Conservation (phyloP, 2,888 invertebrate species). For the Scaptomyza parva region DNA sequence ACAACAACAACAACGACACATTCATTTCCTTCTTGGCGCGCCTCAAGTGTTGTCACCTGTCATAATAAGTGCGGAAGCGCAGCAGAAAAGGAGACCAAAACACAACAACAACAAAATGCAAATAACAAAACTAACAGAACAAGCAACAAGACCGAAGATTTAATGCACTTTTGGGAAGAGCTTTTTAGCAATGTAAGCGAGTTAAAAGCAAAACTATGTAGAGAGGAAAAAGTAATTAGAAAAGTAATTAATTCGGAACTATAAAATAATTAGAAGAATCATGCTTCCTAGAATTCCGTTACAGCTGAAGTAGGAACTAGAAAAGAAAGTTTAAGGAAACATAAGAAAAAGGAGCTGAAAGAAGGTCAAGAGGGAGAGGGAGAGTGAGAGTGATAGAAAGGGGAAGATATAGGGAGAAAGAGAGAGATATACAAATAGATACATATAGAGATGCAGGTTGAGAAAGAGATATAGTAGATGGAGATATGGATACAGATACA, state of each 20-base stretch:
- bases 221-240: not conserved
- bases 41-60: conserved; percentile 81
- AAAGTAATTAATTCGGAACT: too few species aligned
- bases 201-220: too few species aligned
- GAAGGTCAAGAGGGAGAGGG: not conserved
- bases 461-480: too few species aligned
- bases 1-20: conserved; percentile 55
- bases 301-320: too few species aligned
- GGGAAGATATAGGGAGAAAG: not conserved
- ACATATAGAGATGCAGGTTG: too few species aligned
- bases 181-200: too few species aligned
- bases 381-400: not conserved
- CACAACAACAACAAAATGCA: conserved; percentile 17
- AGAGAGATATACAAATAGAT: not conserved
- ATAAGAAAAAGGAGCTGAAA: not conserved
- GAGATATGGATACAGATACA: too few species aligned
- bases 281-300: too few species aligned
- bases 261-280: too few species aligned
- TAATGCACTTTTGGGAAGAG: conserved; percentile 7
- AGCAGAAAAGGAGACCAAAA: conserved; percentile 35
- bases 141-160: conserved; percentile 21
- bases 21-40: conserved; percentile 80
- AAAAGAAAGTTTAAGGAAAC: too few species aligned
- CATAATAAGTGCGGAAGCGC: conserved; percentile 79
- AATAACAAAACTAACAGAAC: not conserved